Percentiles rank a stretch among this genome's conserved stretches.
Evolutionary conservation across 2,797 vertebrate species (phyloP).

Genomic region (Smutsia temminckii): DNA sequence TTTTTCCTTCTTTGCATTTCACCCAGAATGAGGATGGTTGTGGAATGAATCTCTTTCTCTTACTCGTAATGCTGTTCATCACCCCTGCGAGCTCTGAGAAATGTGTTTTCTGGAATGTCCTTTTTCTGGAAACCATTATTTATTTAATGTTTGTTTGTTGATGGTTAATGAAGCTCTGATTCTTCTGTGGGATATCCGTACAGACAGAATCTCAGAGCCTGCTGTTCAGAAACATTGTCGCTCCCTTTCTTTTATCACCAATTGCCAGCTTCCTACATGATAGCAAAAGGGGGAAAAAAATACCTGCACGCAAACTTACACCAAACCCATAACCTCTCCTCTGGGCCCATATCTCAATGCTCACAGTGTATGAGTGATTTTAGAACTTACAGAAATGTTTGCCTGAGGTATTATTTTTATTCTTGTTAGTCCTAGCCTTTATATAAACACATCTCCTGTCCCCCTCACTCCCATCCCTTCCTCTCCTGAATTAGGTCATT

Average conservation of each 20-base stretch:
- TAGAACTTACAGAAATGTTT: conserved; percentile 3
- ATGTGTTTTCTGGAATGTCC: not conserved
- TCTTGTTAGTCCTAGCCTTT: conserved; percentile 34
- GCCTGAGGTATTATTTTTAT: conserved; percentile 33
- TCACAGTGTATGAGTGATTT: conserved; percentile 23
- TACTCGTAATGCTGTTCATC: conserved; percentile 51
- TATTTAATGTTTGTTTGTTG: conserved; percentile 56
- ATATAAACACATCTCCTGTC: not conserved
- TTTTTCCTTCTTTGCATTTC: not conserved
- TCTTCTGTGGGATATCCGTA: conserved; percentile 63
- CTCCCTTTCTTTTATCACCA: conserved; percentile 22
- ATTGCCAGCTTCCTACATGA: not conserved
- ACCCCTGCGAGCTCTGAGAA: not conserved
- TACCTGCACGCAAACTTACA: not conserved
- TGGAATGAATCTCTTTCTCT: not conserved
- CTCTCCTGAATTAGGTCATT: not conserved
- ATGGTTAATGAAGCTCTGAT: conserved; percentile 53
- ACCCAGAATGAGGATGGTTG: not conserved
- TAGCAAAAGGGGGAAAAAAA: not conserved
- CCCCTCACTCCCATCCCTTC: not conserved
- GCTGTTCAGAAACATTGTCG: not conserved
- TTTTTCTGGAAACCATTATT: conserved; percentile 65
- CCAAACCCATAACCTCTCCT: not conserved
- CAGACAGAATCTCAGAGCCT: conserved; percentile 55
- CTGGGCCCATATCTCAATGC: not conserved